These are phyloP conservation scores for Chymomyza procnemis DNA, from an alignment of 2,888 invertebrate genomes.

Conservation along the genomic window DNA sequence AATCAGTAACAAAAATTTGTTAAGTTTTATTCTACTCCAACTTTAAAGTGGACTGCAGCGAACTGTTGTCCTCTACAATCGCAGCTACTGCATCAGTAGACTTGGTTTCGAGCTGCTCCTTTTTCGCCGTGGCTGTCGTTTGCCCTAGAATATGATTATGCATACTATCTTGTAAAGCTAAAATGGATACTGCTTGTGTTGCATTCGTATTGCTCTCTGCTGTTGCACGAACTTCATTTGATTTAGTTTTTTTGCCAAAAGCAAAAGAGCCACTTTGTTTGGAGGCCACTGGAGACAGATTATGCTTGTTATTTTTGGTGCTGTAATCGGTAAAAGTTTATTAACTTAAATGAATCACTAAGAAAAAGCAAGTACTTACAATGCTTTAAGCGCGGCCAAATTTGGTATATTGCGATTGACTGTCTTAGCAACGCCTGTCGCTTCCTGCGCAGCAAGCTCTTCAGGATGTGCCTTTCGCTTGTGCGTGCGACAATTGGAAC, in stretches of 20 bases:
- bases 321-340: constrained; percentile 33
- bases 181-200: neutral
- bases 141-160: constrained; percentile 59
- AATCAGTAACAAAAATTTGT: too few species aligned
- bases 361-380: constrained; percentile 44
- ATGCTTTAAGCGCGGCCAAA: constrained; percentile 67
- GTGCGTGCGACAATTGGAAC: constrained; percentile 74
- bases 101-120: neutral
- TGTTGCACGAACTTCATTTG: neutral
- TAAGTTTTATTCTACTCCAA: too few species aligned
- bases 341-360: too few species aligned
- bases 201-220: neutral
- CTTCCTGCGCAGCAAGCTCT: constrained; percentile 71
- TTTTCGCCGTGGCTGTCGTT: constrained; percentile 14
- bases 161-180: constrained; percentile 66
- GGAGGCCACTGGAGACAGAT: constrained; percentile 73
- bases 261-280: constrained; percentile 74
- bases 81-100: too few species aligned
- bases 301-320: constrained; percentile 73
- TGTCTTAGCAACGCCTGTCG: constrained; percentile 59
- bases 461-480: constrained; percentile 74
- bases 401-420: constrained; percentile 71
- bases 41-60: too few species aligned
- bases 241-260: constrained; percentile 72
- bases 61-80: too few species aligned